Evolutionary conservation across 1,140 invertebrate genomes (phyloP).

Genomic region (Pseudachorutes palmiensis): DNA sequence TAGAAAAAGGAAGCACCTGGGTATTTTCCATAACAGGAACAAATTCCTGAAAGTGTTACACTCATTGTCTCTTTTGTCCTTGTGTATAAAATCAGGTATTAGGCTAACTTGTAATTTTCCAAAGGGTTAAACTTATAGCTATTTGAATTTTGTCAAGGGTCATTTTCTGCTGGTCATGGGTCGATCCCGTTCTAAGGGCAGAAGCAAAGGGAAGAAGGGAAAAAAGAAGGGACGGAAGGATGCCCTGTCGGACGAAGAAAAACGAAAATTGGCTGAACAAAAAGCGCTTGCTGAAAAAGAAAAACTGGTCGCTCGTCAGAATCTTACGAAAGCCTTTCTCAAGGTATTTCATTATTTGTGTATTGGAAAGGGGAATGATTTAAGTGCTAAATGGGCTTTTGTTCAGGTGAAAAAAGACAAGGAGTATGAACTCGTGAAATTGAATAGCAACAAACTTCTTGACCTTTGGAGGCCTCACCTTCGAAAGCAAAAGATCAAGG

Average conservation of each 20-base stretch:
- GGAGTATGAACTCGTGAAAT: slow-evolving; percentile 32
- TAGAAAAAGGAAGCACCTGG: too few relatives aligned
- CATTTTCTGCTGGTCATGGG: too few relatives aligned
- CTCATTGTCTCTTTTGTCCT: too few relatives aligned
- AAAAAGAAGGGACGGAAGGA: slow-evolving; percentile 31
- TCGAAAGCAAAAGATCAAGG: slow-evolving; percentile 32
- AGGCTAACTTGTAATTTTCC: too few relatives aligned
- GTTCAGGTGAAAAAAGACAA: slow-evolving; percentile 35
- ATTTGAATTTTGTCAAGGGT: too few relatives aligned
- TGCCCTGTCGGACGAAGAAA: slow-evolving; percentile 32
- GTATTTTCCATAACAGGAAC: too few relatives aligned
- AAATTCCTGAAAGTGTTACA: too few relatives aligned
- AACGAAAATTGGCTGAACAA: slow-evolving; percentile 32
- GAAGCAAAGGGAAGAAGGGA: not conserved
- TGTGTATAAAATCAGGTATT: too few relatives aligned
- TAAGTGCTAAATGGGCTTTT: not conserved
- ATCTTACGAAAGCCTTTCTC: slow-evolving; percentile 30
- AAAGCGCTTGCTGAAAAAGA: slow-evolving; percentile 34
- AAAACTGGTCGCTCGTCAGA: slow-evolving; percentile 24
- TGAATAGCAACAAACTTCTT: slow-evolving; percentile 35
- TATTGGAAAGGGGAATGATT: too few relatives aligned
- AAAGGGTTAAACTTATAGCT: too few relatives aligned
- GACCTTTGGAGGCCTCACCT: slow-evolving; percentile 37
- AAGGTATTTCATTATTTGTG: slow-evolving; percentile 17
- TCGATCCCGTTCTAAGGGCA: too few relatives aligned